Base-by-base conservation (phyloP, 2,888 invertebrate species). In the Eulithis testata region DNA sequence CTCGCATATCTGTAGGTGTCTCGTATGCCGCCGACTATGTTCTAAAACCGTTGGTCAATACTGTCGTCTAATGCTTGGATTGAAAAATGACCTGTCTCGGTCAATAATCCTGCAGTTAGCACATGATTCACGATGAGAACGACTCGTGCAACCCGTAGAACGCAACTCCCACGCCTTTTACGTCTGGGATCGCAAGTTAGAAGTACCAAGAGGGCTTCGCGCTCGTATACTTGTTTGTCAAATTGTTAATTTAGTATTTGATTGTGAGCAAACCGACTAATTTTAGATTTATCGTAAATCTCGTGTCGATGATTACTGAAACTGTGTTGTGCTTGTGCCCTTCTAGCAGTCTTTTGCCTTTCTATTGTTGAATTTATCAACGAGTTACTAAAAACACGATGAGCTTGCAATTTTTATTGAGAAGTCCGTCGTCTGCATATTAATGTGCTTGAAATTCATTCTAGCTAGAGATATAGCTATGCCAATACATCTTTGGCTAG, bases 131-230 rank as follows among this genome's bases (percentile, higher is more conserved):
- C 54, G 12, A 47, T 65, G 57, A 71, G 69, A 61, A 65, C 68
- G 56, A 66, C 58, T 63, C 75, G 71, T 72, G 68, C 75, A 80
- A 55, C 54, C 44, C 79, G 71, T 52, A 51, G 27, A 14, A n/a
- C 72, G 61, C 37, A 14, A 27, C 72, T 61, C 86, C 87, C 77
- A 87, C 88, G 83, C 82, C 67, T 81, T 81, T 60, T 83, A 73
- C 84, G 79, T 77, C 74, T 58, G 58, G 27, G 37, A 50, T 64
- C 61, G 72, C 59, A 31, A 52, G 37, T 53, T 40, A 53, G 37
- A 37, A 53, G 36, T 14, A 37, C n/a, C 11, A 14, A 11, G 9
- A 51, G 51, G 31, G 31, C 51, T n/a, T 51, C 31, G 47, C 37
- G 45, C 21, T 47, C 58, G 49, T 63, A 37, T 37, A 45, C 57